Percentiles rank a stretch among this genome's conserved stretches.
These are phyloP conservation scores for Phoeniculus purpureus DNA, from an alignment of 2,797 vertebrate genomes.

Conservation along the genomic window DNA sequence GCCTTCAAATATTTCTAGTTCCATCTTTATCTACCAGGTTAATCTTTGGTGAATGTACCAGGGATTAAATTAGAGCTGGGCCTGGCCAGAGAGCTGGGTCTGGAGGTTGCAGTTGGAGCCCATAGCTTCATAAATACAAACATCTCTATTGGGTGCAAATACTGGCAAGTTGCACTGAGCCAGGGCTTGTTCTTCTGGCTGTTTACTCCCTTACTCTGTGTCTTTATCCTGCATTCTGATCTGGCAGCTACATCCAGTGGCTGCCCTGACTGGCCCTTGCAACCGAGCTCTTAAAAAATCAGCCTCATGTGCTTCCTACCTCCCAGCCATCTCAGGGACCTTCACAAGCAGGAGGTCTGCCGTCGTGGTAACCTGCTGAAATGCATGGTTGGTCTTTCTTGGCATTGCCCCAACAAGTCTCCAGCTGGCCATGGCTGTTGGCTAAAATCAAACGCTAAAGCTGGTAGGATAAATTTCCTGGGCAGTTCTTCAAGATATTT, in stretches of 20 bases:
- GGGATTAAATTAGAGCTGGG: slow-evolving; percentile 60
- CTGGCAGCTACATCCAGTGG: slow-evolving; percentile 53
- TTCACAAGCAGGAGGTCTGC: background rate
- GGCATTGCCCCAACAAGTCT: background rate
- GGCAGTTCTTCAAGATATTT: background rate
- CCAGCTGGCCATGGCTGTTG: background rate
- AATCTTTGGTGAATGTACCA: slow-evolving; percentile 52
- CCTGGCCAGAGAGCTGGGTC: slow-evolving; percentile 42
- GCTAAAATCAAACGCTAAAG: rapidly evolving
- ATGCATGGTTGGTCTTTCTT: background rate
- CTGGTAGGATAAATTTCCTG: background rate
- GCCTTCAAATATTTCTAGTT: slow-evolving; percentile 63
- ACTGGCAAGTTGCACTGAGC: slow-evolving; percentile 45
- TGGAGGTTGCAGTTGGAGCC: slow-evolving; percentile 28
- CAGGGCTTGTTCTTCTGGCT: slow-evolving; percentile 49
- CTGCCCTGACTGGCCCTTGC: slow-evolving; percentile 60
- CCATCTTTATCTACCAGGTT: slow-evolving; percentile 56
- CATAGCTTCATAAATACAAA: slow-evolving; percentile 32
- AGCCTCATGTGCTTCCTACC: background rate
- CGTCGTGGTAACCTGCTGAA: background rate
- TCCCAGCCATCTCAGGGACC: background rate
- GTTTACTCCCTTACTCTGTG: slow-evolving; percentile 20
- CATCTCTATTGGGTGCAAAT: slow-evolving; percentile 46
- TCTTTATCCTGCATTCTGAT: slow-evolving; percentile 65
- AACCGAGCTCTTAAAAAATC: slow-evolving; percentile 5